Conservation (phyloP, 1,140 invertebrate species). For the Armadillidium nasatum region DNA sequence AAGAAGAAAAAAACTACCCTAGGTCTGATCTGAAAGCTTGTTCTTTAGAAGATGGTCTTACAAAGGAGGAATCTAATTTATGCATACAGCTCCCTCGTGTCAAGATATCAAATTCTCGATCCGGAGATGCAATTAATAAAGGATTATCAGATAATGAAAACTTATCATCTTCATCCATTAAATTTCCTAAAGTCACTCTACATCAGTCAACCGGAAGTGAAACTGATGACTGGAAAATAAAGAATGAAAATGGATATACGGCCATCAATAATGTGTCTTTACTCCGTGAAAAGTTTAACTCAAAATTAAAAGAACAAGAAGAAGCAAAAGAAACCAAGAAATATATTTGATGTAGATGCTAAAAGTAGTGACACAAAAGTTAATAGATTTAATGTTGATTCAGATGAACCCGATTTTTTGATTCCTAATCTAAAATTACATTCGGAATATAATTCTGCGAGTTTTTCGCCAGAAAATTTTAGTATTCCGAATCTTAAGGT, state of each 20-base stretch:
- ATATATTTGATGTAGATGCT: no score
- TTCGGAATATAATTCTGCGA: not conserved
- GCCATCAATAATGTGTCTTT: not conserved
- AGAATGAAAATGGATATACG: not conserved
- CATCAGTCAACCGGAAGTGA: not conserved
- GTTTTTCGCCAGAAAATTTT: not conserved
- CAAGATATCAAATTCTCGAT: not conserved
- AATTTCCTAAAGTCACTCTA: not conserved
- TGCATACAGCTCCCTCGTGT: not conserved
- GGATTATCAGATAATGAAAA: not conserved
- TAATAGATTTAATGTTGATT: not conserved
- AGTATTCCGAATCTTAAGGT: not conserved
- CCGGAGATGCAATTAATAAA: not conserved
- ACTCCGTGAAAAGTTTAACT: not conserved
- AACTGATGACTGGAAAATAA: conserved; percentile 4
- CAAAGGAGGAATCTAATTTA: not conserved
- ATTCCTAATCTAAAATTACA: not conserved
- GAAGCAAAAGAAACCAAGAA: no score
- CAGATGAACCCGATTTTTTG: not conserved
- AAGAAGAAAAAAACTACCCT: no score
- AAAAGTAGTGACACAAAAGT: not conserved
- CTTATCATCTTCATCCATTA: not conserved
- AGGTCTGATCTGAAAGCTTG: no score
- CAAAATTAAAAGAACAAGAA: not conserved
- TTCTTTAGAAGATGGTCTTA: no score